A percentile compares a stretch with the other conserved stretches of the same genome.
These are phyloP conservation scores for Apodemia hepburni DNA, from an alignment of 2,888 invertebrate genomes.

Conservation along the genomic window DNA sequence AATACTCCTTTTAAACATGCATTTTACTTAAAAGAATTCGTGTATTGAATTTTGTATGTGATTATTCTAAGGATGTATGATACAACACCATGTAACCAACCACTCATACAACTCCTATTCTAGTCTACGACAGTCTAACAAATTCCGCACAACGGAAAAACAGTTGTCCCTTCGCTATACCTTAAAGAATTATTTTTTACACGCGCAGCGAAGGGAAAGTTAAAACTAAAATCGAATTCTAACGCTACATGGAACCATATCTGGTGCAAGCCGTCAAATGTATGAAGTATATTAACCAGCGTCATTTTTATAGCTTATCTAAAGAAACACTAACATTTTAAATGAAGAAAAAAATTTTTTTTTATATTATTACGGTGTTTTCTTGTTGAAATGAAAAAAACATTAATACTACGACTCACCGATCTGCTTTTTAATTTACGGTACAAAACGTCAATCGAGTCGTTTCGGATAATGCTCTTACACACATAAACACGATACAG, in stretches of 20 bases:
- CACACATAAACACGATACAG: too few species aligned
- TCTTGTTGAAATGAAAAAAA: too few species aligned
- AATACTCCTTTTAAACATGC: slow-evolving; percentile 29
- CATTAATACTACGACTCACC: too few species aligned
- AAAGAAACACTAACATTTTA: too few species aligned
- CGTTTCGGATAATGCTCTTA: too few species aligned
- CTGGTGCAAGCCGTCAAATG: slow-evolving; percentile 59
- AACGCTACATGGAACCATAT: slow-evolving; percentile 68
- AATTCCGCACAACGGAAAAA: slow-evolving; percentile 78
- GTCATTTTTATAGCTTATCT: slow-evolving; percentile 5
- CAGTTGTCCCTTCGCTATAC: slow-evolving; percentile 57
- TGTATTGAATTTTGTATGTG: slow-evolving; percentile 14
- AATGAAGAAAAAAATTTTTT: too few species aligned
- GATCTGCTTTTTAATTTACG: too few species aligned
- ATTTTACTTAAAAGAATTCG: slow-evolving; percentile 3
- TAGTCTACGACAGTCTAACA: slow-evolving; percentile 76
- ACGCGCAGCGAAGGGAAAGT: slow-evolving; percentile 57
- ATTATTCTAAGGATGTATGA: slow-evolving; percentile 31
- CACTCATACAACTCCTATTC: slow-evolving; percentile 68
- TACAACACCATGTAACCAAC: slow-evolving; percentile 54
- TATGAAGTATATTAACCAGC: slow-evolving; percentile 25
- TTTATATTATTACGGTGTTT: too few species aligned
- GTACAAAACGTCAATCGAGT: too few species aligned
- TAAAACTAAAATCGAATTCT: slow-evolving; percentile 49
- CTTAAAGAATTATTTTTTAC: slow-evolving; percentile 65